phyloP scores from a whole-genome alignment of 2,888 invertebrate genomes.

The Hedychridium roseum region DNA sequence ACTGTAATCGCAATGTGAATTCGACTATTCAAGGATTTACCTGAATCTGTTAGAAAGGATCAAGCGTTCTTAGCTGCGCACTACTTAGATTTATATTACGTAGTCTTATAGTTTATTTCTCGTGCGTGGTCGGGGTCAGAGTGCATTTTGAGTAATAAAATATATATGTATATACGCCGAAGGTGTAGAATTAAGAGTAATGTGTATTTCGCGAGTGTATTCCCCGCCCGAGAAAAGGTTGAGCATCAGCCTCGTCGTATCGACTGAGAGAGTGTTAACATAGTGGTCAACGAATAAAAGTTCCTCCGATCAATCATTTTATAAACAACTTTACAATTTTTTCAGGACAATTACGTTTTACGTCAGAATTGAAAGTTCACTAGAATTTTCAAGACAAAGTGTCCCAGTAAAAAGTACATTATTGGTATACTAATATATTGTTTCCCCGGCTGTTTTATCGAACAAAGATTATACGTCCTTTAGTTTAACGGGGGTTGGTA shows the following conservation, averaged over 20 bases:
- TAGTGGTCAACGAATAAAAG: no score
- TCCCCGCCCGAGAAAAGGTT: constrained; percentile 29
- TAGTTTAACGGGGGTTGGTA: no score
- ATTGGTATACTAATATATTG: no score
- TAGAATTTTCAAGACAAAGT: no score
- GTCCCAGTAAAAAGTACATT: no score
- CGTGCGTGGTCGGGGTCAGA: constrained; percentile 49
- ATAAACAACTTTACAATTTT: no score
- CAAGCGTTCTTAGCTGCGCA: constrained; percentile 41
- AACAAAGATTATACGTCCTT: no score
- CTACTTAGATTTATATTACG: constrained; percentile 35
- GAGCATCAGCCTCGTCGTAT: constrained; percentile 33
- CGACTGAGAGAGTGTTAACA: constrained; percentile 19
- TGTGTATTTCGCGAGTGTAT: constrained; percentile 19
- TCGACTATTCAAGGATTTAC: constrained; percentile 16
- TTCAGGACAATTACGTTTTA: no score
- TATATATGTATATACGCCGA: constrained; percentile 43
- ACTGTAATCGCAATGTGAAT: constrained; percentile 1
- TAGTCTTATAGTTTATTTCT: constrained; percentile 36
- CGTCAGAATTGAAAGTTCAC: no score
- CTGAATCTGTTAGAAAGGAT: constrained; percentile 33
- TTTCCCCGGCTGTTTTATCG: no score
- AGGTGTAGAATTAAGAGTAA: constrained; percentile 7
- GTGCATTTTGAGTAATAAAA: constrained; percentile 47
- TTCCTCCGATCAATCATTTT: no score